Percentiles rank a stretch among this genome's conserved stretches.
These are phyloP conservation scores for Ceratosolen fusciceps DNA, from an alignment of 1,140 invertebrate genomes.

Conservation along the genomic window DNA sequence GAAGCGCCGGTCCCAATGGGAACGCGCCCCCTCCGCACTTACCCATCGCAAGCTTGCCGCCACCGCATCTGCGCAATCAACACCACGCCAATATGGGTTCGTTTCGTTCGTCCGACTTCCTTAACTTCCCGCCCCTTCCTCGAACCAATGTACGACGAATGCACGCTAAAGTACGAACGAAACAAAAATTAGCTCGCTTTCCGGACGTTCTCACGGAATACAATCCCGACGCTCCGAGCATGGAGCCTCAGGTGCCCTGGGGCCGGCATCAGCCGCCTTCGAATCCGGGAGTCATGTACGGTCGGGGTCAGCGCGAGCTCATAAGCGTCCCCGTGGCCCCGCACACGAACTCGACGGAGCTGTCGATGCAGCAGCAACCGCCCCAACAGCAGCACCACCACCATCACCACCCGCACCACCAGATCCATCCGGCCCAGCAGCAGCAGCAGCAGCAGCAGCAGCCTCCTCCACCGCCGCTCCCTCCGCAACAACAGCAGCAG, in stretches of 20 bases:
- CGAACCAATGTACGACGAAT: too few species aligned
- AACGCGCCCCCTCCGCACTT: conserved; percentile 70
- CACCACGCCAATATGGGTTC: conserved; percentile 69
- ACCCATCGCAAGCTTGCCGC: conserved; percentile 71
- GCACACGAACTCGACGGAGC: conserved; percentile 65
- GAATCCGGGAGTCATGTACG: conserved; percentile 59
- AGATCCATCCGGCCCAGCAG: conserved; percentile 26
- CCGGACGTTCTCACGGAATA: conserved; percentile 76
- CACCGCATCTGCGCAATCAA: conserved; percentile 71
- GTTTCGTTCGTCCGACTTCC: conserved; percentile 24
- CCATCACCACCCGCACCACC: conserved; percentile 63
- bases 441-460: not conserved
- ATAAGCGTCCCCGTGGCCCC: conserved; percentile 77
- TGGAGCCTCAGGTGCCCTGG: conserved; percentile 74
- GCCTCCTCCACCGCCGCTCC: conserved; percentile 25
- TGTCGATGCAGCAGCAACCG: conserved; percentile 40
- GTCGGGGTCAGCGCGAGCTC: conserved; percentile 74
- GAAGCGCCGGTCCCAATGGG: conserved; percentile 60
- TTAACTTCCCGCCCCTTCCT: not conserved
- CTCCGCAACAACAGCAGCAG: conserved; percentile 18
- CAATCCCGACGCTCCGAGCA: conserved; percentile 89
- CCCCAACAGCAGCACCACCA: conserved; percentile 53
- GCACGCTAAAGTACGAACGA: not conserved
- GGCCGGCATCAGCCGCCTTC: conserved; percentile 64
- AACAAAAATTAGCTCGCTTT: conserved; percentile 4